These are phyloP conservation scores for Toxotes chatareus DNA, from an alignment of 2,113 vertebrate species.

Conservation along the genomic window DNA sequence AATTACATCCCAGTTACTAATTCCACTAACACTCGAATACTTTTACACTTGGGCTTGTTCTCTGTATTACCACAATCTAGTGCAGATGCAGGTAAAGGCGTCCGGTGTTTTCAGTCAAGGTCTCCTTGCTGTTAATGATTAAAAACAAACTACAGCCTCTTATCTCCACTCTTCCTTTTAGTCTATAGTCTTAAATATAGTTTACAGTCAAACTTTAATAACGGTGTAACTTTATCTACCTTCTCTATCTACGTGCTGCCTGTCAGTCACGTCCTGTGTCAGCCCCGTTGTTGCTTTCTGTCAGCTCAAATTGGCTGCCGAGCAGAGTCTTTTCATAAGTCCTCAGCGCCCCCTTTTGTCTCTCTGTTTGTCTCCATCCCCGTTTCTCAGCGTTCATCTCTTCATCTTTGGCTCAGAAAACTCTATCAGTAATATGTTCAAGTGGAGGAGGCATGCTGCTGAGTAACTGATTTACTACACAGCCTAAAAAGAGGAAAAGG, in stretches of 20 bases:
- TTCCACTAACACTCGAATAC: no score
- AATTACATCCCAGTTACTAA: no score
- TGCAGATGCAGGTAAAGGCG: not conserved
- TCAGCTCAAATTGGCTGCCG: conserved; percentile 45
- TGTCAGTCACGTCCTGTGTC: no score
- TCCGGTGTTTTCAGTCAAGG: conserved; percentile 15
- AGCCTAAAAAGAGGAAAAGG: conserved; percentile 27
- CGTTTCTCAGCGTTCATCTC: conserved; percentile 22
- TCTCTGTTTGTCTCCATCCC: conserved; percentile 28
- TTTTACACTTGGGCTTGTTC: no score
- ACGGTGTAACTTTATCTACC: no score
- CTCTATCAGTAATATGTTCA: conserved; percentile 57
- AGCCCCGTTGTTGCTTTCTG: not conserved
- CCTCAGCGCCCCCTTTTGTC: conserved; percentile 45
- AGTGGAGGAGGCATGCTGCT: conserved; percentile 24
- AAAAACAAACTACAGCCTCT: no score
- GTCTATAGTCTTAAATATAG: no score
- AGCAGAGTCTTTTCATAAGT: conserved; percentile 42
- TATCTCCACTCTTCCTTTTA: no score
- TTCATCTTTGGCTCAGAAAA: conserved; percentile 34
- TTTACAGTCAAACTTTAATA: no score
- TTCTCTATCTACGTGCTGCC: no score
- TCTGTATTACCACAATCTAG: no score
- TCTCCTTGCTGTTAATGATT: not conserved
- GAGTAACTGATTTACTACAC: conserved; percentile 46